A percentile compares a stretch with the other conserved stretches of the same genome.
Conservation (phyloP, 1,140 invertebrate species). For the Monochamus saltuarius region DNA sequence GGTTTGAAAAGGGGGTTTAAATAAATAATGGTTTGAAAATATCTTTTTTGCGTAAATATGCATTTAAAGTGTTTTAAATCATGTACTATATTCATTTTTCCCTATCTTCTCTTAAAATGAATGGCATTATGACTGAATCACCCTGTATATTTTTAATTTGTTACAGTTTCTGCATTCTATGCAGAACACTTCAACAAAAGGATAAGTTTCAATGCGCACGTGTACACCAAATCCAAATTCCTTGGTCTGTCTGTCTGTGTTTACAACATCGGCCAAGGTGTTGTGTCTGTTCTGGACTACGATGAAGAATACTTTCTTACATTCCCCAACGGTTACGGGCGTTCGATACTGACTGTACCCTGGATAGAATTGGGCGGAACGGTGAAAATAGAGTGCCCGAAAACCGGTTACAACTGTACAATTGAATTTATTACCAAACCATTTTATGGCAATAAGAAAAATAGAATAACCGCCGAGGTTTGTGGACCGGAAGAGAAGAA, state of each 20-base stretch:
- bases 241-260: constrained; percentile 93
- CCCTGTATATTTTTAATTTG: constrained; percentile 6
- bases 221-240: constrained; percentile 98
- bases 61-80: no score
- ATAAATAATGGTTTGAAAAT: no score
- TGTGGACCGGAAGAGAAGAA: constrained; percentile 82
- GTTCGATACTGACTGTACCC: constrained; percentile 92
- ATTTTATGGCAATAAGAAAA: constrained; percentile 94
- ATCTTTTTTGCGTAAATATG: no score
- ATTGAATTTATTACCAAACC: constrained; percentile 96
- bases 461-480: constrained; percentile 84
- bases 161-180: constrained; percentile 93
- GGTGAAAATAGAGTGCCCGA: constrained; percentile 82
- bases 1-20: no score
- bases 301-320: constrained; percentile 92
- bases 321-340: constrained; percentile 95
- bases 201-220: constrained; percentile 89
- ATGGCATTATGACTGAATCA: no score
- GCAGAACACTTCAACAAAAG: constrained; percentile 89
- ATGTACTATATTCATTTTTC: no score
- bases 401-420: constrained; percentile 85
- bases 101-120: no score
- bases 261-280: constrained; percentile 82
- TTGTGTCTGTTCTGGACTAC: constrained; percentile 73
- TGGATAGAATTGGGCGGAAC: constrained; percentile 96